phyloP scores from a whole-genome alignment of 2,797 vertebrate genomes.

The Xenops minutus region DNA sequence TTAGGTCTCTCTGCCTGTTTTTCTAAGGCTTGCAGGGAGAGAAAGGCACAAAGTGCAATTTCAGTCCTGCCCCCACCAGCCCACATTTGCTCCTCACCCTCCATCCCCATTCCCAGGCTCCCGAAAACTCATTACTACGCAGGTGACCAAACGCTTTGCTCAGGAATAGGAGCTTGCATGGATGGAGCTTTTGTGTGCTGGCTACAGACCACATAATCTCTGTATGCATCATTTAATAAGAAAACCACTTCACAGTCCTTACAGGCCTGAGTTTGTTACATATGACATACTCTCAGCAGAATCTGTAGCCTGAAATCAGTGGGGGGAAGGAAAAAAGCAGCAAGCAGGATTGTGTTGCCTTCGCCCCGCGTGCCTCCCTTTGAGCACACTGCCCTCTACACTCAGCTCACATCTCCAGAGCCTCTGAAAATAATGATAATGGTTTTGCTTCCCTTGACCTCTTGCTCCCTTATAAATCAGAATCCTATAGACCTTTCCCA shows the following conservation, averaged over 20 bases:
- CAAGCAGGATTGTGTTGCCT: neutral
- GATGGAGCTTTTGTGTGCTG: neutral
- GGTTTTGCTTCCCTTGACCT: conserved; percentile 66
- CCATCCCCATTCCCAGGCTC: neutral
- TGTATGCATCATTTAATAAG: conserved; percentile 42
- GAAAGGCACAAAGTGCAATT: rapidly evolving
- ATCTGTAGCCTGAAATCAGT: neutral
- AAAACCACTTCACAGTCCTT: conserved; percentile 33
- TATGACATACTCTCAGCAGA: conserved; percentile 4
- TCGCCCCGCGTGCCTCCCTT: conserved; percentile 4
- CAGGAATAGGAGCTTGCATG: neutral
- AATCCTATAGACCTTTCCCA: conserved; percentile 62
- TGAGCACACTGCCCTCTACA: conserved; percentile 56
- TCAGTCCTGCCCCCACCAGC: neutral
- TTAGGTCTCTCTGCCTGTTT: rapidly evolving
- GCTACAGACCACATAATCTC: conserved; percentile 25
- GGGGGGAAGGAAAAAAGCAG: neutral
- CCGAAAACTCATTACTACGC: rapidly evolving
- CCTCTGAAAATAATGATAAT: conserved; percentile 66
- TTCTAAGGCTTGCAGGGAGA: neutral
- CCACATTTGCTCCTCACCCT: neutral
- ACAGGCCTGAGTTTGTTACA: neutral
- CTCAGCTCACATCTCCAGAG: conserved; percentile 59
- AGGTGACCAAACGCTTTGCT: neutral
- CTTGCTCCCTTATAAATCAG: conserved; percentile 67